These are phyloP conservation scores for Ictidomys tridecemlineatus DNA, from an alignment of 2,113 vertebrate species.

Conservation along the genomic window DNA sequence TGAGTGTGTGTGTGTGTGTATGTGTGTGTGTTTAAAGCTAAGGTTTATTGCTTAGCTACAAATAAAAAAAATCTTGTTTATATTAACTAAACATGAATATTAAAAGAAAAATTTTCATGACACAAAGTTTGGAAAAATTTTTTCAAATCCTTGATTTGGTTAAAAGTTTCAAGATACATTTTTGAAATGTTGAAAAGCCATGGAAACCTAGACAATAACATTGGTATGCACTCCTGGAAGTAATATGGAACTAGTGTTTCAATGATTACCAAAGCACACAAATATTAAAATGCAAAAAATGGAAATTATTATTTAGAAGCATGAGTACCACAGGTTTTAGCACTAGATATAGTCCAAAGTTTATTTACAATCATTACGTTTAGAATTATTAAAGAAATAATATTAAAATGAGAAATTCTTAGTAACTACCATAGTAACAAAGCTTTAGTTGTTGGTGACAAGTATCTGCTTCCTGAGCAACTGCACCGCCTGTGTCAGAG, in stretches of 20 bases:
- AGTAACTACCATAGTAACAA: background rate
- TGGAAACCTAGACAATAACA: background rate
- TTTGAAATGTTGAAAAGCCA: background rate
- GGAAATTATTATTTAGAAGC: background rate
- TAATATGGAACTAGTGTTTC: background rate
- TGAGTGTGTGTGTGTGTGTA: background rate
- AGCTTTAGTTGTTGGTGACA: background rate
- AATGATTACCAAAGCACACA: background rate
- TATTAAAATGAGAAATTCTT: background rate
- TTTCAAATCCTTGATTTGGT: background rate
- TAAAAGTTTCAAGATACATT: background rate
- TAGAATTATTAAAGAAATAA: background rate
- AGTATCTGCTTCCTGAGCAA: background rate
- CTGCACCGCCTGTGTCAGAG: background rate
- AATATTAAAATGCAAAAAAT: background rate
- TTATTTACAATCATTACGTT: background rate
- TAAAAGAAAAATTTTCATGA: background rate
- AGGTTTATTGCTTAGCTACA: background rate
- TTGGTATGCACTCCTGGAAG: background rate
- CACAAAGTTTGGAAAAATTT: background rate
- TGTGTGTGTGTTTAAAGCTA: background rate
- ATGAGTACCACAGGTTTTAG: background rate
- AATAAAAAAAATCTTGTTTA: background rate
- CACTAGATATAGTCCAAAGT: background rate
- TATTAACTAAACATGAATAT: background rate